Evolutionary conservation across 2,888 invertebrate species (phyloP), one percentile per base, ranked within the genome.

Genomic region (Amorpha juglandis): DNA sequence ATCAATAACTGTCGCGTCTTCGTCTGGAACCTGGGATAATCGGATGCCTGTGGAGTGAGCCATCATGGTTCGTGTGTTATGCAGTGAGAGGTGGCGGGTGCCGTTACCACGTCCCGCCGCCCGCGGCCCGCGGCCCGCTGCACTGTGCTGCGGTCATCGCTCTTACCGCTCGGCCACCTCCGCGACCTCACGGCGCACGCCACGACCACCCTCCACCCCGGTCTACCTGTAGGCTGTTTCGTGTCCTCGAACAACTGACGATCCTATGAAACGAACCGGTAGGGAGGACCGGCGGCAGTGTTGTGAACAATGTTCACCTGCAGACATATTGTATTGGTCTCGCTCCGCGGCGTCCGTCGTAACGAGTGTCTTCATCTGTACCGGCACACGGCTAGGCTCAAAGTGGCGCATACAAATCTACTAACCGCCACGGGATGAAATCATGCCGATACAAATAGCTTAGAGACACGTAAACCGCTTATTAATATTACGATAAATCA

Each of bases 151-250:
- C 87, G 91, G 91, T 91, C 92, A 91, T 81, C 84, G 91, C 87
- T 86, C 92, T 87, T 85, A 80, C 85, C 88, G 90, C 85, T 88
- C 78, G 85, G 85, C 83, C 86, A 84, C 84, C 86, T 83, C 82
- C 78, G 78, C 79, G 77, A 73, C 74, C 70, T 73, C 71, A 75
- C 67, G 70, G 71, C 71, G 68, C 67, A 74, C 71, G 68, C 71
- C 74, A 64, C 67, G 70, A 70, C 71, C 70, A 65, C 68, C 65
- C 63, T 64, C 65, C 48, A 66, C 65, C 63, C 68, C n/a, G n/a
- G n/a, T n/a, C n/a, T n/a, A n/a, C n/a, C n/a, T n/a, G n/a, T n/a
- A n/a, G n/a, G n/a, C n/a, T n/a, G n/a, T n/a, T n/a, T n/a, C n/a
- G n/a, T n/a, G n/a, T 69, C 68, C 66, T 65, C 63, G 38, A n/a